Evolutionary conservation across 2,888 invertebrate species (phyloP), one percentile per base, ranked within the genome.

Genomic region (Sycophila texana): DNA sequence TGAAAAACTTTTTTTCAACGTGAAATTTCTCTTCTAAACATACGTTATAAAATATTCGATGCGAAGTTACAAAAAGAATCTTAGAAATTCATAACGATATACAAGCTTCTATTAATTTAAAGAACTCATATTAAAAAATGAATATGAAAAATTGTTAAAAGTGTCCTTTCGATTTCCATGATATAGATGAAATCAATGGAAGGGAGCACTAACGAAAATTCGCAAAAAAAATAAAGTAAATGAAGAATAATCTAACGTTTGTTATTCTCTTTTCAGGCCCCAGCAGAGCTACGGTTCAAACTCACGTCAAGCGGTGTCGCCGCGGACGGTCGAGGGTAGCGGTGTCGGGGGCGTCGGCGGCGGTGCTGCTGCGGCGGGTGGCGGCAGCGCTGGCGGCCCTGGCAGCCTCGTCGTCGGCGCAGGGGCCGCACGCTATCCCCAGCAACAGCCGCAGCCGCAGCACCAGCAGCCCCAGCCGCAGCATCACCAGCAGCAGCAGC

Each of bases 291-390:
- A 89, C 86, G 76, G 74, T 80, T 68, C 80, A 57, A 76, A 73
- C 78, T 80, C 82, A 53, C 87, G 89, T 88, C 87, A 90, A 90
- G 89, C 85, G 63, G 88, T 89, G 82, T 89, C 90, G 74, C 89
- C 90, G 68, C 85, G 90, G 77, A 89, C 89, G 78, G 88, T 88
- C 81, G 89, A 87, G 76, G 84, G 85, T 83, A 83, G 85, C 85
- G 81, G 73, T 72, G 74, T 76, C 66, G 81, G 74, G 74, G 76
- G 76, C 68, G 77, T 66, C 58, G 74, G 75, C 47, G 80, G 81
- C 76, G 78, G 76, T 58, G 79, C 76, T 74, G 88, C 87, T 82
- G 88, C 81, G 74, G 80, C 80, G 26, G 79, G 77, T 61, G 82
- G 82, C 61, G 83, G 81, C 72, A 51, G 79, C 78, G 79, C 82